phyloP scores from a whole-genome alignment of 2,888 invertebrate genomes.

The Neoitamus cyanurus region DNA sequence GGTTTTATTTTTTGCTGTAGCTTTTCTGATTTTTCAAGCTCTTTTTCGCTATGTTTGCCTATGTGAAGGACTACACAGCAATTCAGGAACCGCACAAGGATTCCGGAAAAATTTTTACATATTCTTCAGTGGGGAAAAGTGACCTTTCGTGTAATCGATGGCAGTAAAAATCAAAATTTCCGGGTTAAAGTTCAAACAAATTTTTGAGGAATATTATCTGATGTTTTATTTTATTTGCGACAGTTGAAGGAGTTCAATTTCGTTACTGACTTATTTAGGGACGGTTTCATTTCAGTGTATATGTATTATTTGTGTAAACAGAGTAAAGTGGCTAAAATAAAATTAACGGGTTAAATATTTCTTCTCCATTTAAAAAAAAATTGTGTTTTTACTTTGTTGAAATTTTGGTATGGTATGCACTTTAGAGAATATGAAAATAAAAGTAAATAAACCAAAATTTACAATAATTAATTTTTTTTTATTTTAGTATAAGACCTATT shows the following conservation, averaged over 20 bases:
- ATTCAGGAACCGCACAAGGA: neutral
- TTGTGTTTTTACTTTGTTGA: too few relatives aligned
- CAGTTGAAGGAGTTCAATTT: neutral
- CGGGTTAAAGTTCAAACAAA: neutral
- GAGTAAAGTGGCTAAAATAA: too few relatives aligned
- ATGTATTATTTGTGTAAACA: too few relatives aligned
- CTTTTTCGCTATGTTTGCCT: neutral
- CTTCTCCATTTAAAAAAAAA: too few relatives aligned
- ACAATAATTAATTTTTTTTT: too few relatives aligned
- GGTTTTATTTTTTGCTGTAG: neutral
- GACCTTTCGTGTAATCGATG: neutral
- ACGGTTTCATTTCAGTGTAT: too few relatives aligned
- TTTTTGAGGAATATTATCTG: neutral
- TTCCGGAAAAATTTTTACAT: neutral
- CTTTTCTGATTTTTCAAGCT: neutral
- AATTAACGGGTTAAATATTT: too few relatives aligned
- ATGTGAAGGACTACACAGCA: neutral
- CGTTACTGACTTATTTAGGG: neutral
- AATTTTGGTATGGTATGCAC: too few relatives aligned
- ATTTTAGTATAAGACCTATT: too few relatives aligned
- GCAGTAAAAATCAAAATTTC: neutral
- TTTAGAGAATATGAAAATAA: too few relatives aligned
- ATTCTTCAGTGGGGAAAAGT: neutral
- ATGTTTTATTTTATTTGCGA: neutral
- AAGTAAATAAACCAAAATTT: too few relatives aligned